These are phyloP conservation scores for Mesembrinibis cayennensis DNA, from an alignment of 2,113 vertebrate genomes.

Conservation along the genomic window DNA sequence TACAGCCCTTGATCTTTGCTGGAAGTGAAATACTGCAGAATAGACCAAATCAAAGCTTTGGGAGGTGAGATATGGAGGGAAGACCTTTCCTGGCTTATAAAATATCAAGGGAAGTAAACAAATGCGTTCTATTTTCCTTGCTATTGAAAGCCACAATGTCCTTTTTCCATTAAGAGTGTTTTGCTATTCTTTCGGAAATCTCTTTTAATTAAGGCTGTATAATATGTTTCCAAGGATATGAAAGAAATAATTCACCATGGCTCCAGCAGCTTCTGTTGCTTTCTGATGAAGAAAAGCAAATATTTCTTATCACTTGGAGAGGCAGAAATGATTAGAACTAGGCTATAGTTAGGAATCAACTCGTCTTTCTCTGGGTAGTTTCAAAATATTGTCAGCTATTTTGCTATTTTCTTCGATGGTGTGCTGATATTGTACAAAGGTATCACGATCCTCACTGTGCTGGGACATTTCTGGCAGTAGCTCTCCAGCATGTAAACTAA, in stretches of 20 bases:
- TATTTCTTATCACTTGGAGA: conserved; percentile 5
- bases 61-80: not conserved
- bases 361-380: not conserved
- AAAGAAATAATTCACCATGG: conserved; percentile 31
- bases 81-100: not conserved
- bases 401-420: not conserved
- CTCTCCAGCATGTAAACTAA: not conserved
- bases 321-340: not conserved
- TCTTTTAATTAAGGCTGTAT: conserved; percentile 56
- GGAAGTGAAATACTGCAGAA: not conserved
- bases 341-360: not conserved
- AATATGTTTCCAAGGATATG: conserved; percentile 51
- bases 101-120: conserved; percentile 17
- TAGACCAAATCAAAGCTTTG: not conserved
- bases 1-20: not conserved
- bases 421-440: not conserved
- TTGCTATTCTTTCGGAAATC: conserved; percentile 34
- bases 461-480: not conserved
- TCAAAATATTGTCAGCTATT: not conserved
- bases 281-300: conserved; percentile 26
- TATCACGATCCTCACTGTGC: not conserved
- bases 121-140: not conserved
- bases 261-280: not conserved
- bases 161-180: conserved; percentile 6
- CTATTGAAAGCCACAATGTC: conserved; percentile 6